These are phyloP conservation scores for Gambusia holbrooki DNA, from an alignment of 2,113 vertebrate genomes.

Conservation along the genomic window DNA sequence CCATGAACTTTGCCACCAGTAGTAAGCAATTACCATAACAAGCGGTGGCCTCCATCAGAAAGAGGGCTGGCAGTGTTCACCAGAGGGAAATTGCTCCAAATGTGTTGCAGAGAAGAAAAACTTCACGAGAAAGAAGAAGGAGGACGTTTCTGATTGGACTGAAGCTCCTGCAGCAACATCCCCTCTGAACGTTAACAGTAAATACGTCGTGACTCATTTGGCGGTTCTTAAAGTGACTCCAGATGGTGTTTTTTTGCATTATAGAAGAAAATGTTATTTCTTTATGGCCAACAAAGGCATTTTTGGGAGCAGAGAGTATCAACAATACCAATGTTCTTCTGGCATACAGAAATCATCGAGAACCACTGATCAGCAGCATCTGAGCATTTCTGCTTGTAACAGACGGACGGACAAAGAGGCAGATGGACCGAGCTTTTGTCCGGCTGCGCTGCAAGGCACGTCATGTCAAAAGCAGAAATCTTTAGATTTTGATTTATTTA, in stretches of 20 bases:
- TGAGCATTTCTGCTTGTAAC: constrained; percentile 1
- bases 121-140: neutral
- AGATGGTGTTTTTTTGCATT: neutral
- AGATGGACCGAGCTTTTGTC: constrained; percentile 23
- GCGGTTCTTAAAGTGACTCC: neutral
- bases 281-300: constrained; percentile 1
- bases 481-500: neutral
- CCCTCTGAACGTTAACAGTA: constrained; percentile 22
- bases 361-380: constrained; percentile 5
- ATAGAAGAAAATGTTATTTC: neutral
- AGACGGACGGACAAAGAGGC: constrained; percentile 10
- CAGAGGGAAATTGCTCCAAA: constrained; percentile 22
- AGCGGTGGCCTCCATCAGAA: constrained; percentile 42
- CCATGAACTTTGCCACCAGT: constrained; percentile 49
- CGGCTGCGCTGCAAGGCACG: neutral
- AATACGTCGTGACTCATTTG: constrained; percentile 11
- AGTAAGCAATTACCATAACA: constrained; percentile 45
- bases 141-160: constrained; percentile 17
- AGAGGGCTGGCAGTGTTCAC: constrained; percentile 18
- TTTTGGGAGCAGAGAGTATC: constrained; percentile 3
- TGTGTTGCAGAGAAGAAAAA: neutral
- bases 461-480: neutral
- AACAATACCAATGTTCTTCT: neutral
- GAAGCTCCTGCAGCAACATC: constrained; percentile 14
- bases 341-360: constrained; percentile 3